Evolutionary conservation across 2,888 invertebrate genomes (phyloP).

Genomic region (Noctuana brunneofusca): DNA sequence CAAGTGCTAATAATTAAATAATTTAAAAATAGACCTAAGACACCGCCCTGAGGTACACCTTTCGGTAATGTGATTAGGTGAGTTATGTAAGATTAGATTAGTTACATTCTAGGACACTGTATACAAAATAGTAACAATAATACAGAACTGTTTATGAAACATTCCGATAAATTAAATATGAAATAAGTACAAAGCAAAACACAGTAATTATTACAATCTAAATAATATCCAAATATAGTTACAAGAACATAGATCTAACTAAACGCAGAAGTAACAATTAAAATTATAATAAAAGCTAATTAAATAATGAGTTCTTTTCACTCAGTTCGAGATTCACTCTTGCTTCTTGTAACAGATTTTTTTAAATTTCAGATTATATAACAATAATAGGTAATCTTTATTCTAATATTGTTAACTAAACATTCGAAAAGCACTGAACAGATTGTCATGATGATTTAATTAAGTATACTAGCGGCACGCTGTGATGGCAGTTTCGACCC

Average conservation of each 20-base stretch:
- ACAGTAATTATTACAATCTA: not conserved
- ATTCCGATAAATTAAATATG: too few species aligned
- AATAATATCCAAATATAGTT: not conserved
- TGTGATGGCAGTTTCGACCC: too few species aligned
- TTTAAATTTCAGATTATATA: not conserved
- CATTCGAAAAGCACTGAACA: not conserved
- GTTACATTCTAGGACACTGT: too few species aligned
- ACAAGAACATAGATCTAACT: not conserved
- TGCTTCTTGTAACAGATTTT: not conserved
- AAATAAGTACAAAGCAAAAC: not conserved
- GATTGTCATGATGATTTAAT: not conserved
- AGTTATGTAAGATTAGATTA: too few species aligned
- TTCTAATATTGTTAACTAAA: not conserved
- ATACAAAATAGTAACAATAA: too few species aligned
- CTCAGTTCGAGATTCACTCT: slow-evolving; percentile 10
- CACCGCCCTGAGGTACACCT: too few species aligned
- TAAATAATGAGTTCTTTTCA: slow-evolving; percentile 5
- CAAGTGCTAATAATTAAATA: too few species aligned
- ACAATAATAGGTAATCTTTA: not conserved
- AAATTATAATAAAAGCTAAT: not conserved
- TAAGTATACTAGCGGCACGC: not conserved
- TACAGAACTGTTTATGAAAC: too few species aligned
- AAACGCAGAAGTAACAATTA: not conserved
- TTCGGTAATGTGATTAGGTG: too few species aligned
- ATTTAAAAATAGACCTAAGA: too few species aligned